Conservation (phyloP, 2,113 vertebrate species). For the Motacilla tschutschensis region DNA sequence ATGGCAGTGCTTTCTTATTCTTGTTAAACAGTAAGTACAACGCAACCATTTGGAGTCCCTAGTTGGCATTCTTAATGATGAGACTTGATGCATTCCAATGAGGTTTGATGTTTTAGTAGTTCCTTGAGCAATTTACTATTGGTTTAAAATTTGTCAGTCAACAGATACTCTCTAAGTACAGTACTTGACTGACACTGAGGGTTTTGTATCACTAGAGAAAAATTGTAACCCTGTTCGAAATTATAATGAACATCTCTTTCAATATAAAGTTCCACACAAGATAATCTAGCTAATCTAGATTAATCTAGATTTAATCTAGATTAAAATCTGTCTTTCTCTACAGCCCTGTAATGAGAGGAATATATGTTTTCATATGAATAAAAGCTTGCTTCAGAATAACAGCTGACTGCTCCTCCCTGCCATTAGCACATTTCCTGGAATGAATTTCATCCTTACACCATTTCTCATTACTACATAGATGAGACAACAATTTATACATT, state of each 20-base stretch:
- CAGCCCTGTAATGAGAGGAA: neutral
- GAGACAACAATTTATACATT: neutral
- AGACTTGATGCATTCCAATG: constrained; percentile 13
- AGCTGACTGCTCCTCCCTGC: accelerated
- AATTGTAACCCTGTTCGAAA: neutral
- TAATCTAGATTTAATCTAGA: neutral
- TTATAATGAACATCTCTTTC: constrained; percentile 8
- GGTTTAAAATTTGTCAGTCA: constrained; percentile 50
- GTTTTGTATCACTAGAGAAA: neutral
- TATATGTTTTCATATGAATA: neutral
- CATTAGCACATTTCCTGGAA: neutral
- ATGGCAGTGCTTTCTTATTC: constrained; percentile 11
- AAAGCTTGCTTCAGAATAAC: neutral
- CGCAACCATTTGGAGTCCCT: neutral
- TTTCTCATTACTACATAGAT: neutral
- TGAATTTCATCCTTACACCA: neutral
- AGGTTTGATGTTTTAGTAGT: constrained; percentile 32
- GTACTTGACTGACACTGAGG: neutral
- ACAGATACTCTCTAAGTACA: neutral
- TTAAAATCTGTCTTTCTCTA: neutral
- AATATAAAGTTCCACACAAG: neutral
- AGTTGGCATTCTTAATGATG: neutral
- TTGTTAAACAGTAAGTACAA: constrained; percentile 48
- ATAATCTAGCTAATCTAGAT: neutral
- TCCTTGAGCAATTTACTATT: constrained; percentile 41